A percentile compares a stretch with the other conserved stretches of the same genome.
phyloP scores from a whole-genome alignment of 2,797 vertebrate genomes.

The Notoglanidium macrostoma region DNA sequence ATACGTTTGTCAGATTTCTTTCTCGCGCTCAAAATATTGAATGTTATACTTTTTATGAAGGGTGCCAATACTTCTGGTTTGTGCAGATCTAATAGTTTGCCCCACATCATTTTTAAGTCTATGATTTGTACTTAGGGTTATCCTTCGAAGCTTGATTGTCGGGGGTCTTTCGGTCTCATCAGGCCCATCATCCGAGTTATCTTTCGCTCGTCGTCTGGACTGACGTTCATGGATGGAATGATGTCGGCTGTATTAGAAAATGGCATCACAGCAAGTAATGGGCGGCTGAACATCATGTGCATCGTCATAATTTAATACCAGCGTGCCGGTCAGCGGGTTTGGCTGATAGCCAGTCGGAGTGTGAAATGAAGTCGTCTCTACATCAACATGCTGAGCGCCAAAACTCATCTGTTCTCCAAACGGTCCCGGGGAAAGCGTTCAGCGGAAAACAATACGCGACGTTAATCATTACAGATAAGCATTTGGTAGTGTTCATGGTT shows the following conservation, averaged over 20 bases:
- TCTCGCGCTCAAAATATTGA: background rate
- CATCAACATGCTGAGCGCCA: background rate
- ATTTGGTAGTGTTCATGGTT: conserved; percentile 13
- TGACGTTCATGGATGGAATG: background rate
- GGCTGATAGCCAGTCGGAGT: background rate
- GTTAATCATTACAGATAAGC: conserved; percentile 32
- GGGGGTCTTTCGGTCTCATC: background rate
- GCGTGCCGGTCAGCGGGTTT: background rate
- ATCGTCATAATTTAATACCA: conserved; percentile 1
- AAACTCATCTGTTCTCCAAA: background rate
- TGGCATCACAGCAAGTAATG: background rate
- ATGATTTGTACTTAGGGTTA: background rate
- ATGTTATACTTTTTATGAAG: background rate
- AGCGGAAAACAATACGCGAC: background rate
- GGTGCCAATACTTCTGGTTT: background rate
- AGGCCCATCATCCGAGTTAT: background rate
- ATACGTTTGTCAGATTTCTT: background rate
- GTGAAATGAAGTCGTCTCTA: background rate
- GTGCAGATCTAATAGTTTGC: background rate
- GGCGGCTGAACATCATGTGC: background rate
- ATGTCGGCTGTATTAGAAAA: background rate
- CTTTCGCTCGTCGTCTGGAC: background rate
- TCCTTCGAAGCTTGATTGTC: background rate
- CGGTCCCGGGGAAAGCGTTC: background rate
- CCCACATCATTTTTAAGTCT: background rate